Conservation (phyloP, 1,140 invertebrate genomes). For the Leucophenga varia region DNA sequence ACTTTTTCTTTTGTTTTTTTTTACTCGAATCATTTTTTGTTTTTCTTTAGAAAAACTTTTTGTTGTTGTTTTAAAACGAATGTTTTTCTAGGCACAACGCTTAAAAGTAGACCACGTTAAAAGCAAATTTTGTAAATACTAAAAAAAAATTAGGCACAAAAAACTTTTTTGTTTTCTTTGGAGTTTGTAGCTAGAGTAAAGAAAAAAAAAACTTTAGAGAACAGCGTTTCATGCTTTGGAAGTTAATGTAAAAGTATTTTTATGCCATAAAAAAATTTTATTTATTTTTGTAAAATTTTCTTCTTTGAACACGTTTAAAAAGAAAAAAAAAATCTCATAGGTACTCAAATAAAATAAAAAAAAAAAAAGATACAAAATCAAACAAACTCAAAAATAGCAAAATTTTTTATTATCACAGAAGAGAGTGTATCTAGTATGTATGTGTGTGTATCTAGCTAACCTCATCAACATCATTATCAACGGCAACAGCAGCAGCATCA, state of each 20-base stretch:
- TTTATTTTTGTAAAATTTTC: too few species aligned
- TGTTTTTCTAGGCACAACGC: slow-evolving; percentile 2
- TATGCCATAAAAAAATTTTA: slow-evolving; percentile 28
- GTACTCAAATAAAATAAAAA: slow-evolving; percentile 27
- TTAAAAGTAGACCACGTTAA: slow-evolving; percentile 42
- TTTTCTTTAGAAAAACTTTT: slow-evolving; percentile 21
- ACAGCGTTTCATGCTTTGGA: too few species aligned
- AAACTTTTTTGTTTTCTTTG: too few species aligned
- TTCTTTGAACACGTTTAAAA: too few species aligned
- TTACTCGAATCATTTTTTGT: slow-evolving; percentile 11
- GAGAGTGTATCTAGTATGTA: too few species aligned
- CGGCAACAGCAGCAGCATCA: slow-evolving; percentile 12
- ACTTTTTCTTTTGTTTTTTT: background rate
- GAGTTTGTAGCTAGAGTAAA: slow-evolving; percentile 41
- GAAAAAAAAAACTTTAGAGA: too few species aligned
- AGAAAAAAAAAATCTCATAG: slow-evolving; percentile 24
- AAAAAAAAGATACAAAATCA: slow-evolving; percentile 36
- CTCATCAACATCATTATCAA: slow-evolving; percentile 31
- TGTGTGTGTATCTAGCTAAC: too few species aligned
- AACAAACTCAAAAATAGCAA: slow-evolving; percentile 21
- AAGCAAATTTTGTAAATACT: slow-evolving; percentile 27
- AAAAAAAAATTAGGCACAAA: too few species aligned
- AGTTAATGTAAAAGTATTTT: slow-evolving; percentile 55
- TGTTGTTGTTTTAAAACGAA: slow-evolving; percentile 11
- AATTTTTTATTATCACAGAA: too few species aligned